A percentile compares a stretch with the other conserved stretches of the same genome.
Evolutionary conservation across 35 echinoderm and acorn worm genomes (phyloP).

Genomic region (Hemicentrotus pulcherrimus): DNA sequence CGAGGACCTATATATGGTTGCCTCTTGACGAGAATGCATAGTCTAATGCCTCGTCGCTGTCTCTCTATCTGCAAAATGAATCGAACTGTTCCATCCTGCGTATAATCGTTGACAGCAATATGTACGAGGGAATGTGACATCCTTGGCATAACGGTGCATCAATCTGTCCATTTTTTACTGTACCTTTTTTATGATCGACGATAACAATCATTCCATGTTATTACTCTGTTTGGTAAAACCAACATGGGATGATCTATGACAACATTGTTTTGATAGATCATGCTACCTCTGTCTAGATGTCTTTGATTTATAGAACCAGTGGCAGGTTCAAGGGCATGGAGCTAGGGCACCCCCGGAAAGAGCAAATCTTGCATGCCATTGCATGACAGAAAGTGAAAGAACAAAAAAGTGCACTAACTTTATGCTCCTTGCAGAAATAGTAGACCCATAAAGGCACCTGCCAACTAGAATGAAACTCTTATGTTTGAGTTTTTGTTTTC

Average conservation of each 20-base stretch:
- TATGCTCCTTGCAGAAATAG: too few relatives aligned
- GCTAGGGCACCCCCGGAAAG: too few relatives aligned
- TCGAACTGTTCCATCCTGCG: background rate
- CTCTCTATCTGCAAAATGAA: background rate
- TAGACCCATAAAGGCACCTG: too few relatives aligned
- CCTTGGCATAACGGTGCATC: background rate
- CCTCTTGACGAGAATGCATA: background rate
- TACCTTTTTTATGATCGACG: background rate
- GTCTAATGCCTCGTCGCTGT: background rate
- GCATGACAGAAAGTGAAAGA: too few relatives aligned
- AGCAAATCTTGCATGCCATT: too few relatives aligned
- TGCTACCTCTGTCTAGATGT: background rate
- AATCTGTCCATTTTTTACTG: background rate
- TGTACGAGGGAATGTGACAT: slow-evolving; percentile 9
- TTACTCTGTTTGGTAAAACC: background rate
- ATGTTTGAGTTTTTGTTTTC: too few relatives aligned
- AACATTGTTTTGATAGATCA: background rate
- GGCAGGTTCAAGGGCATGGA: too few relatives aligned
- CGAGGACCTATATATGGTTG: background rate
- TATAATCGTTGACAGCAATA: background rate
- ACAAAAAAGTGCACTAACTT: too few relatives aligned
- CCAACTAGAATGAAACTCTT: too few relatives aligned
- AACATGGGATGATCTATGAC: background rate
- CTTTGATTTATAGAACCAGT: background rate
- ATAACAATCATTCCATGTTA: background rate